These are phyloP conservation scores for Gymnoscopelus braueri DNA, from an alignment of 2,797 vertebrate species.

Conservation along the genomic window DNA sequence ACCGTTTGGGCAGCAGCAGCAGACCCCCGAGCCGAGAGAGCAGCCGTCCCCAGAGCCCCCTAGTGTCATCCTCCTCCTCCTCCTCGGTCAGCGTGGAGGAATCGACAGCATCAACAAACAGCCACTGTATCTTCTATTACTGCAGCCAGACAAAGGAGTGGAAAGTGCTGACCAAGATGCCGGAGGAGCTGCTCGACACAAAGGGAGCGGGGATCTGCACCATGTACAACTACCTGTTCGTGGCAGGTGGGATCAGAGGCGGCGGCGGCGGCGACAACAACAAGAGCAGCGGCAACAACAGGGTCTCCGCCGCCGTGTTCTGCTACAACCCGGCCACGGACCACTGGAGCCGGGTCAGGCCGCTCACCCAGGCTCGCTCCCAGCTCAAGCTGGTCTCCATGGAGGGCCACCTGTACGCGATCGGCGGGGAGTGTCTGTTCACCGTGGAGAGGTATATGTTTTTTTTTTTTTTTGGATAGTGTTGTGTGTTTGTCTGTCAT, in stretches of 20 bases:
- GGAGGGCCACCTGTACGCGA: conserved; percentile 89
- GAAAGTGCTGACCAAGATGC: conserved; percentile 86
- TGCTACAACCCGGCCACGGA: conserved; percentile 90
- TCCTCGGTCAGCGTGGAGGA: too few relatives aligned
- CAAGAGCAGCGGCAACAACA: conserved; percentile 37
- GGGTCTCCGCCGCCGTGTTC: conserved; percentile 88
- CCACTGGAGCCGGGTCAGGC: conserved; percentile 83
- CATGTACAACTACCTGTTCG: conserved; percentile 92
- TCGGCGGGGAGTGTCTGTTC: conserved; percentile 92
- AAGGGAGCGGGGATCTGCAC: conserved; percentile 90
- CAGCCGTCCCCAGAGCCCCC: conserved; percentile 84
- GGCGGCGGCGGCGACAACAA: too few relatives aligned
- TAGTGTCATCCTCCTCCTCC: conserved; percentile 70
- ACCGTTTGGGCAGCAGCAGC: conserved; percentile 77
- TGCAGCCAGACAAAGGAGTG: conserved; percentile 76
- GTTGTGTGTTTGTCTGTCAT: too few relatives aligned
- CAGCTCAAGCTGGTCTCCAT: conserved; percentile 89
- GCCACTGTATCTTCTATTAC: conserved; percentile 82
- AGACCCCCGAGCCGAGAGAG: conserved; percentile 83
- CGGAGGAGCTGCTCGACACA: conserved; percentile 84
- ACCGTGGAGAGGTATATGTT: conserved; percentile 88
- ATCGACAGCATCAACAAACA: conserved; percentile 65
- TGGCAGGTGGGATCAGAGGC: conserved; percentile 85
- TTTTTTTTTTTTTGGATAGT: too few relatives aligned
- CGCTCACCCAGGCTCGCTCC: conserved; percentile 87